phyloP scores from a whole-genome alignment of 2,888 invertebrate genomes.

The Chalcosyrphus nemorum region DNA sequence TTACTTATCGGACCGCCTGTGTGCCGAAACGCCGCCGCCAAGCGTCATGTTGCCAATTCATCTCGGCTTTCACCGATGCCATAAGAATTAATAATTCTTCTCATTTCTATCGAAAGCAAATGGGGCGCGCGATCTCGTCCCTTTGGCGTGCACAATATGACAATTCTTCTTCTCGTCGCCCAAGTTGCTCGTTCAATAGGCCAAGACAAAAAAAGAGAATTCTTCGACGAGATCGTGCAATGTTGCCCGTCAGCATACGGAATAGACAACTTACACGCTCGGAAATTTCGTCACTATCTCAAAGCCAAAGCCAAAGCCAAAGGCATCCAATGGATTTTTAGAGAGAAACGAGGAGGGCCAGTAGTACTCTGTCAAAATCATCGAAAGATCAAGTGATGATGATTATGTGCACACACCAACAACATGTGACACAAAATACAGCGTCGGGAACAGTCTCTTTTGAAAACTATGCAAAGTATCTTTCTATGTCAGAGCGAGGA shows the following conservation, averaged over 20 bases:
- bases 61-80: constrained; percentile 68
- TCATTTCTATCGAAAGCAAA: constrained; percentile 40
- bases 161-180: constrained; percentile 39
- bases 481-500: constrained; percentile 57
- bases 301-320: no score
- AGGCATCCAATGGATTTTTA: constrained; percentile 27
- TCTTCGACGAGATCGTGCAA: constrained; percentile 67
- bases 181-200: constrained; percentile 49
- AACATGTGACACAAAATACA: constrained; percentile 60
- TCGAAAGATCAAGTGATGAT: constrained; percentile 73
- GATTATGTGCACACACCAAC: constrained; percentile 71
- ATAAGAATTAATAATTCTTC: constrained; percentile 61
- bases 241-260: constrained; percentile 60
- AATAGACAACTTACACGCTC: constrained; percentile 70
- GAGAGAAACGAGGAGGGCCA: constrained; percentile 3
- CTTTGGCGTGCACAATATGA: constrained; percentile 46
- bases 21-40: constrained; percentile 49
- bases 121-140: constrained; percentile 24
- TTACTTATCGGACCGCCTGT: constrained; percentile 54
- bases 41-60: constrained; percentile 70
- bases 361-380: constrained; percentile 70
- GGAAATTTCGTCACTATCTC: constrained; percentile 47
- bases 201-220: constrained; percentile 61
- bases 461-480: constrained; percentile 60
- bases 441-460: constrained; percentile 43